Evolutionary conservation across 2,888 invertebrate genomes (phyloP), one percentile per base, ranked within the genome.

Genomic region (Andrena bicolor): DNA sequence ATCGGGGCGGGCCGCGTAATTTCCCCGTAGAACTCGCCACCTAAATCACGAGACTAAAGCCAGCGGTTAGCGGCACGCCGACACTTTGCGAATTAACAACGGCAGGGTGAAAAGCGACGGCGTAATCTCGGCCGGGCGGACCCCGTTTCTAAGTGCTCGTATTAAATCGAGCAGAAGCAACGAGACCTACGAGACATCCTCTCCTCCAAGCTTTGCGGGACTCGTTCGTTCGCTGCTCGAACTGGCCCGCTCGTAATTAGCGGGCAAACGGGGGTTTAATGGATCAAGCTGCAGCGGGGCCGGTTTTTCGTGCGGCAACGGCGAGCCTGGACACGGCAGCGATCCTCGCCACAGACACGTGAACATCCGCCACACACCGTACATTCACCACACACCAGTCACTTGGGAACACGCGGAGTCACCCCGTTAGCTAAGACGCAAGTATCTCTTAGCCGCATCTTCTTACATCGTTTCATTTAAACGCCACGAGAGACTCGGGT

Each of bases 1-100:
- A 81, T 74, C 56, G 56, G 49, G 58, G 28, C 48, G 32, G 41
- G 30, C 35, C 77, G 41, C 66, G 81, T 71, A 79, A 82, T 76
- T 69, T 74, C 70, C 26, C 28, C 63, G 60, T 61, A 65, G 65
- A 70, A 71, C 35, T 72, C 23, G 41, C n/a, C 30, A 32, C 28
- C 49, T 80, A 83, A 82, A 85, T 85, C 77, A 66, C 26, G 28
- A 63, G 76, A 53, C 35, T 73, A 77, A 80, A 68, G 41, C 72
- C 20, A 48, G 72, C 69, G 56, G 60, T 85, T 80, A 83, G 76
- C 41, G 76, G 76, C 49, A 30, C 16, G 49, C 73, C 69, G 26
- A 65, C 70, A 49, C 61, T 70, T 63, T 23, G 56, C 61, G 71
- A 79, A 82, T 85, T 79, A 85, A 79, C 79, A 71, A 71, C 61